Conservation (phyloP, 2,113 vertebrate genomes). For the Cephalopterus ornatus region DNA sequence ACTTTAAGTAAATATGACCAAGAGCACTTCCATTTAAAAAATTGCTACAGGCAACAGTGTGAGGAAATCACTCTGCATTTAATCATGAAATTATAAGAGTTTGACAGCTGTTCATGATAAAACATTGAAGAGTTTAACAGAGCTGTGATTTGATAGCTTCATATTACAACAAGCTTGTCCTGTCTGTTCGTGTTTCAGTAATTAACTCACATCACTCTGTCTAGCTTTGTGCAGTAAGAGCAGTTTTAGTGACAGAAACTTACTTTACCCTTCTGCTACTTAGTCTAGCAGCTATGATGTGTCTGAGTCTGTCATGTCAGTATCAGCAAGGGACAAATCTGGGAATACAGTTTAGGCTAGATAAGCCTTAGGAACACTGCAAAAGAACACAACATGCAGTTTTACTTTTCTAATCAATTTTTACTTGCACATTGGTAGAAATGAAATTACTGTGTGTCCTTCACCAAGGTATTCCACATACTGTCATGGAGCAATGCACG, state of each 20-base stretch:
- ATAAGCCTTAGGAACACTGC: neutral
- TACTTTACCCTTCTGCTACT: constrained; percentile 37
- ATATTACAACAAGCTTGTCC: constrained; percentile 69
- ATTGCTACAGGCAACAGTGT: constrained; percentile 36
- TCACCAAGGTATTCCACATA: neutral
- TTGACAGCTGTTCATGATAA: constrained; percentile 66
- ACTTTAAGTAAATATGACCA: constrained; percentile 48
- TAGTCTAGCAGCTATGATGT: neutral
- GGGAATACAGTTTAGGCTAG: neutral
- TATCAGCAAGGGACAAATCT: neutral
- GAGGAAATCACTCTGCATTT: constrained; percentile 72
- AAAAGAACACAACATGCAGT: neutral
- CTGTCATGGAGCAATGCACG: fast-evolving
- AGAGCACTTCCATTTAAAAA: neutral
- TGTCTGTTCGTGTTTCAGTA: constrained; percentile 64
- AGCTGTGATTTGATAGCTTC: constrained; percentile 57
- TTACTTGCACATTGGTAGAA: neutral
- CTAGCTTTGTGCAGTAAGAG: neutral
- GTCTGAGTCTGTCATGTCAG: neutral
- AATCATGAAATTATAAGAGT: constrained; percentile 66
- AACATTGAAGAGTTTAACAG: constrained; percentile 31
- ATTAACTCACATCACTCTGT: constrained; percentile 61
- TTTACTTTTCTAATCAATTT: neutral
- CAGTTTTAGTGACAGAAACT: constrained; percentile 38
- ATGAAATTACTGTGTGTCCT: neutral